Evolutionary conservation across 1,140 invertebrate species (phyloP).

Genomic region (Ctenoplectra terminalis): DNA sequence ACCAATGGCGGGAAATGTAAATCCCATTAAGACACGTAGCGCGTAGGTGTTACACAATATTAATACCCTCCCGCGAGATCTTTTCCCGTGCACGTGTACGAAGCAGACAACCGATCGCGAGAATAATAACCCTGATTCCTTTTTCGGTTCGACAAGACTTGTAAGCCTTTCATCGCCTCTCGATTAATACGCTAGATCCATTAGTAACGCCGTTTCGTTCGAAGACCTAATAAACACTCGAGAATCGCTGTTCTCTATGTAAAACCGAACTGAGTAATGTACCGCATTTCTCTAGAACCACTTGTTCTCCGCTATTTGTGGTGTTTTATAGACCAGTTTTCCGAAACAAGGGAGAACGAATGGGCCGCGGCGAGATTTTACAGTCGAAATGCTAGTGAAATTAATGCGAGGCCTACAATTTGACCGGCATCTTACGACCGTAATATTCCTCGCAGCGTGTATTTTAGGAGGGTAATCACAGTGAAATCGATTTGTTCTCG

Average conservation of each 20-base stretch:
- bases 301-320: neutral
- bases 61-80: slow-evolving; percentile 44
- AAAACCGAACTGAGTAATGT: neutral
- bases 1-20: slow-evolving; percentile 42
- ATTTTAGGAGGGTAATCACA: neutral
- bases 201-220: neutral
- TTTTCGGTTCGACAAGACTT: slow-evolving; percentile 2
- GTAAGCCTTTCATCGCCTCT: slow-evolving; percentile 20
- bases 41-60: slow-evolving; percentile 54
- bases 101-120: neutral
- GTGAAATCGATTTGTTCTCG: slow-evolving; percentile 13
- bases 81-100: slow-evolving; percentile 13
- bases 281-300: too few species aligned
- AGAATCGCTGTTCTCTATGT: neutral
- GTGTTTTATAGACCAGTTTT: neutral
- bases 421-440: neutral
- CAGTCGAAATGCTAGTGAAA: neutral
- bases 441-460: neutral
- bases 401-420: slow-evolving; percentile 24
- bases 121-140: slow-evolving; percentile 11
- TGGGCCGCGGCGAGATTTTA: neutral
- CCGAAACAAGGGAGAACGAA: slow-evolving; percentile 12
- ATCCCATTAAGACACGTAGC: slow-evolving; percentile 42
- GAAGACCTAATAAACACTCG: slow-evolving; percentile 5
- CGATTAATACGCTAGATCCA: slow-evolving; percentile 20